Percentiles rank a stretch among this genome's conserved stretches.
Evolutionary conservation across 2,888 invertebrate genomes (phyloP).

Genomic region (Pristionchus entomophagus): DNA sequence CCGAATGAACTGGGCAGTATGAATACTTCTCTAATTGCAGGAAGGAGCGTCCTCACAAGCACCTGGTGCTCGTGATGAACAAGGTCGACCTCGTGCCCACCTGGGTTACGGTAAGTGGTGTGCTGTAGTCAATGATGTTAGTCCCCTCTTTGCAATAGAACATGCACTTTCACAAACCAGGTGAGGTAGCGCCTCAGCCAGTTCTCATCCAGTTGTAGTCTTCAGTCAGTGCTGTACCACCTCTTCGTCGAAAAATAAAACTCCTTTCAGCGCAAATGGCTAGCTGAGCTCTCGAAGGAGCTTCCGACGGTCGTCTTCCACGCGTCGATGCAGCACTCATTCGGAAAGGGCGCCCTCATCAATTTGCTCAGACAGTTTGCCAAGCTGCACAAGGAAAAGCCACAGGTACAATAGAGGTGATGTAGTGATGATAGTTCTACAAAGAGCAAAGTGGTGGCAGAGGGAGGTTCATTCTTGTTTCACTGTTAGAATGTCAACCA

Average conservation of each 20-base stretch:
- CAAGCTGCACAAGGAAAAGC: constrained; percentile 94
- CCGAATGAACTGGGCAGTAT: too few species aligned
- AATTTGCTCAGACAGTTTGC: constrained; percentile 94
- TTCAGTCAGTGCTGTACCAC: too few species aligned
- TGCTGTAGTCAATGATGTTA: too few species aligned
- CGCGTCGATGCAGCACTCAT: constrained; percentile 97
- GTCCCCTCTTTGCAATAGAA: too few species aligned
- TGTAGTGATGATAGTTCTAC: too few species aligned
- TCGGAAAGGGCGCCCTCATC: constrained; percentile 96
- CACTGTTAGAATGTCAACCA: too few species aligned
- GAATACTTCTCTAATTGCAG: constrained; percentile 78
- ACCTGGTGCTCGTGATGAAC: constrained; percentile 95
- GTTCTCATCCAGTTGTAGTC: too few species aligned
- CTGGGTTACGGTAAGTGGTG: constrained; percentile 90
- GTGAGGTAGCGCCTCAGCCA: too few species aligned
- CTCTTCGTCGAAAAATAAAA: too few species aligned
- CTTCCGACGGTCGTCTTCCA: constrained; percentile 98
- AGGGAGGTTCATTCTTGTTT: too few species aligned
- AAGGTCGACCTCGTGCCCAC: constrained; percentile 92
- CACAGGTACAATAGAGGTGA: constrained; percentile 81
- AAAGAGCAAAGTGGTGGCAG: too few species aligned
- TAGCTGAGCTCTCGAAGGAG: constrained; percentile 91
- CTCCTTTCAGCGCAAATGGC: constrained; percentile 87
- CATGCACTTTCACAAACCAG: too few species aligned
- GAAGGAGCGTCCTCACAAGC: constrained; percentile 96